A percentile compares a stretch with the other conserved stretches of the same genome.
These are phyloP conservation scores for Scaptomyza reducta DNA, from an alignment of 2,888 invertebrate species.

Conservation along the genomic window DNA sequence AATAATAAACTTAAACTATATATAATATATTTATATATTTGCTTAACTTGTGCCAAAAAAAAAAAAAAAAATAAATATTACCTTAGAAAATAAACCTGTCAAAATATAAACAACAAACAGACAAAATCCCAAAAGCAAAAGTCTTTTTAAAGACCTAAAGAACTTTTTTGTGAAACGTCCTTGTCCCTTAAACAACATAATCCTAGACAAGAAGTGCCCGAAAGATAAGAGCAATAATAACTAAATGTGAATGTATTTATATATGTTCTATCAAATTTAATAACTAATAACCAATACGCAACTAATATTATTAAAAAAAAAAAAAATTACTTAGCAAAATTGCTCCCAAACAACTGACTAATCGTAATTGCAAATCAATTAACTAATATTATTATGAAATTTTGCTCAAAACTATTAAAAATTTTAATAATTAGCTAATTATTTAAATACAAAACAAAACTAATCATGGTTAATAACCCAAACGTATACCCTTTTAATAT, in stretches of 20 bases:
- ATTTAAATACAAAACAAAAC: constrained; percentile 24
- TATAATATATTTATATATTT: constrained; percentile 22
- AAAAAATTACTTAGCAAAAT: constrained; percentile 32
- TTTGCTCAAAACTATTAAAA: constrained; percentile 46
- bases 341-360: constrained; percentile 35
- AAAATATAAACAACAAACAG: constrained; percentile 18
- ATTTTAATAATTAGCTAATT: constrained; percentile 37
- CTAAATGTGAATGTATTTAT: constrained; percentile 33
- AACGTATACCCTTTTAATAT: constrained; percentile 6
- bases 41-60: constrained; percentile 69
- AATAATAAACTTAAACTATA: constrained; percentile 39
- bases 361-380: constrained; percentile 35
- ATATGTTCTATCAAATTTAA: constrained; percentile 49
- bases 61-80: constrained; percentile 51
- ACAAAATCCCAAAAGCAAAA: constrained; percentile 30
- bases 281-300: not conserved
- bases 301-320: constrained; percentile 4
- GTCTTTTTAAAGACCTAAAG: constrained; percentile 46
- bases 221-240: constrained; percentile 37
- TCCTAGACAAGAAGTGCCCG: constrained; percentile 24
- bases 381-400: constrained; percentile 15
- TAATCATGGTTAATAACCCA: constrained; percentile 14
- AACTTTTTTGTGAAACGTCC: constrained; percentile 34
- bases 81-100: constrained; percentile 38
- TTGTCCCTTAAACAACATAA: constrained; percentile 15